Percentiles rank a stretch among this genome's conserved stretches.
Conservation (phyloP, 2,113 vertebrate genomes). For the Syngnathoides biaculeatus region DNA sequence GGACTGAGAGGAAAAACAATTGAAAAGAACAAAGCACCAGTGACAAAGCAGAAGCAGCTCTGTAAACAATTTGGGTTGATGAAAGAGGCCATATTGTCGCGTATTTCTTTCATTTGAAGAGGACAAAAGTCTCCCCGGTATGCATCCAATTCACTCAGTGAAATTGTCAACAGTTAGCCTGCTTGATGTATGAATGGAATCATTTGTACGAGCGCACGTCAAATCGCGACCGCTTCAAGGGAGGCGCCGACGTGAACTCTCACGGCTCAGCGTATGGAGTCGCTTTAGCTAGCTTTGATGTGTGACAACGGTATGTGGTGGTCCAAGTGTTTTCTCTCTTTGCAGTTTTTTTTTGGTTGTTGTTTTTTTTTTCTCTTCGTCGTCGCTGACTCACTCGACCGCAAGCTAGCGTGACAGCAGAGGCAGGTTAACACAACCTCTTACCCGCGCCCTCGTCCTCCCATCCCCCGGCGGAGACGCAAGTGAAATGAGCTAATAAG, state of each 20-base stretch:
- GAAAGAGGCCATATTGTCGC: background rate
- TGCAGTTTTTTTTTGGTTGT: constrained; percentile 8
- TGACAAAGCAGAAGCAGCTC: constrained; percentile 4
- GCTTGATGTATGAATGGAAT: background rate
- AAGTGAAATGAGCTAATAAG: constrained; percentile 48
- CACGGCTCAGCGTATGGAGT: constrained; percentile 31
- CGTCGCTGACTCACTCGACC: constrained; percentile 40
- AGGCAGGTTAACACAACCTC: constrained; percentile 57
- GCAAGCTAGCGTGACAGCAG: constrained; percentile 57
- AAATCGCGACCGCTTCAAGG: constrained; percentile 40
- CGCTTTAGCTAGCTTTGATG: constrained; percentile 54
- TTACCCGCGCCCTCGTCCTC: background rate
- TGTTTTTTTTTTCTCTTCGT: background rate
- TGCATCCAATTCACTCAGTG: background rate
- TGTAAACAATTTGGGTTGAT: constrained; percentile 1
- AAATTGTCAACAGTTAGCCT: background rate
- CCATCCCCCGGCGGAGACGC: constrained; percentile 8
- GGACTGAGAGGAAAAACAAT: constrained; percentile 42
- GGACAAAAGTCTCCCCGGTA: background rate
- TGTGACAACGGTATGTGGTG: constrained; percentile 42
- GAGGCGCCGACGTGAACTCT: background rate
- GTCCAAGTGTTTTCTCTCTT: constrained; percentile 12
- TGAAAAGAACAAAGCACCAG: constrained; percentile 29
- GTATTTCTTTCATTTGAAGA: background rate
- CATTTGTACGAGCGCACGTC: constrained; percentile 3